Percentiles rank a stretch among this genome's conserved stretches.
These are phyloP conservation scores for Notarius quadriscutis DNA, from an alignment of 2,113 vertebrate genomes.

Conservation along the genomic window DNA sequence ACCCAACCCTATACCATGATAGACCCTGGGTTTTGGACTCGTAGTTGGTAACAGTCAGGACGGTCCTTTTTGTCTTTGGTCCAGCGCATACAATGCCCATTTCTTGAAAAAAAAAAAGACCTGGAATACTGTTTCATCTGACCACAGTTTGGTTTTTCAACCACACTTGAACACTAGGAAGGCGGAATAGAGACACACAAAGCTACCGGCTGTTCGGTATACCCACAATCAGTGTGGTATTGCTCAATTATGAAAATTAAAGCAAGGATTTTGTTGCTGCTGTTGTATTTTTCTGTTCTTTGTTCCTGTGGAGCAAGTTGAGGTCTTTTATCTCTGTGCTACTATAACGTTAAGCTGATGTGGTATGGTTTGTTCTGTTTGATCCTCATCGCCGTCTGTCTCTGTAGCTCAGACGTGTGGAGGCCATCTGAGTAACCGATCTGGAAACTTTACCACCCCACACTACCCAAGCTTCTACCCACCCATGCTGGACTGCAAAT, in stretches of 20 bases:
- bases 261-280: neutral
- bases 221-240: neutral
- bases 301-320: neutral
- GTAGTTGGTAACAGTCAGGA: too few relatives aligned
- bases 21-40: too few relatives aligned
- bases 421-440: conserved; percentile 23
- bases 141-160: too few relatives aligned
- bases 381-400: neutral
- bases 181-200: neutral
- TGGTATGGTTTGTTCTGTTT: neutral
- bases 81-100: too few relatives aligned
- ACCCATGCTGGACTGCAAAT: conserved; percentile 69
- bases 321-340: neutral
- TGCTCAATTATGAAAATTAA: neutral
- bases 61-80: too few relatives aligned
- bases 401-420: conserved; percentile 65
- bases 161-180: too few relatives aligned
- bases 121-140: too few relatives aligned
- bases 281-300: neutral
- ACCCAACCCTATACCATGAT: too few relatives aligned
- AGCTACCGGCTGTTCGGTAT: neutral
- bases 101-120: too few relatives aligned
- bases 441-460: conserved; percentile 68
- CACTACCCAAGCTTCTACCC: conserved; percentile 75
- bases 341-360: neutral